phyloP scores from a whole-genome alignment of 2,113 vertebrate genomes.

The Mustela lutreola region DNA sequence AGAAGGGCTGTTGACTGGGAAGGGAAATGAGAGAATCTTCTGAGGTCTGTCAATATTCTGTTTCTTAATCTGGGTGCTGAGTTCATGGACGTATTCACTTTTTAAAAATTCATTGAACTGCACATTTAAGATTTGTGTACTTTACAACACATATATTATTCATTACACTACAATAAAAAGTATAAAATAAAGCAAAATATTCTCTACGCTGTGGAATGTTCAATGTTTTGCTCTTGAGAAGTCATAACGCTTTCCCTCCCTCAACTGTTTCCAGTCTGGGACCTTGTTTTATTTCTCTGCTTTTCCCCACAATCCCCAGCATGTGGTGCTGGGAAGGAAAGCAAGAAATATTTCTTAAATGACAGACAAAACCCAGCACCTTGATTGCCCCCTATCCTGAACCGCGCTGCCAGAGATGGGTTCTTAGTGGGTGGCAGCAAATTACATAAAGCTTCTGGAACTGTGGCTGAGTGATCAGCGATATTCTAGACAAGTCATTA shows the following conservation, averaged over 20 bases:
- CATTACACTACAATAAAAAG: slow-evolving; percentile 56
- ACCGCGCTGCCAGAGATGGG: slow-evolving; percentile 6
- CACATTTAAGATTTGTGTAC: slow-evolving; percentile 63
- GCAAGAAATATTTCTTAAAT: slow-evolving; percentile 33
- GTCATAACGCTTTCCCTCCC: background rate
- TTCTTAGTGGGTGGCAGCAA: slow-evolving; percentile 60
- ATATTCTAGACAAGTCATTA: slow-evolving; percentile 60
- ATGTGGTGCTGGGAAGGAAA: background rate
- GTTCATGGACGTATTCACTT: slow-evolving; percentile 56
- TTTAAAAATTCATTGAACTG: slow-evolving; percentile 76
- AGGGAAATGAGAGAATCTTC: slow-evolving; percentile 22
- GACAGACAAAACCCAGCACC: slow-evolving; percentile 4
- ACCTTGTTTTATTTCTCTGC: background rate
- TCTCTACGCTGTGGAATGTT: background rate
- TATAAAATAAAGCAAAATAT: background rate
- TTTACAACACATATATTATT: slow-evolving; percentile 70
- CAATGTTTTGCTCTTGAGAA: slow-evolving; percentile 21
- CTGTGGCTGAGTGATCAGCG: slow-evolving; percentile 60
- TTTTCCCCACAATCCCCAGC: background rate
- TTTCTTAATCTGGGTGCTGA: slow-evolving; percentile 63
- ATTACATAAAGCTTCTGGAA: slow-evolving; percentile 72
- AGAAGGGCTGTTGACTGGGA: background rate
- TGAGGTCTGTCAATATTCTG: slow-evolving; percentile 46
- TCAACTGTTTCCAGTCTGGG: background rate
- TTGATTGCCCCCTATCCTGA: background rate